Percentiles rank a stretch among this genome's conserved stretches.
Evolutionary conservation across 2,888 invertebrate genomes (phyloP).

Genomic region (Chrysolina americana): DNA sequence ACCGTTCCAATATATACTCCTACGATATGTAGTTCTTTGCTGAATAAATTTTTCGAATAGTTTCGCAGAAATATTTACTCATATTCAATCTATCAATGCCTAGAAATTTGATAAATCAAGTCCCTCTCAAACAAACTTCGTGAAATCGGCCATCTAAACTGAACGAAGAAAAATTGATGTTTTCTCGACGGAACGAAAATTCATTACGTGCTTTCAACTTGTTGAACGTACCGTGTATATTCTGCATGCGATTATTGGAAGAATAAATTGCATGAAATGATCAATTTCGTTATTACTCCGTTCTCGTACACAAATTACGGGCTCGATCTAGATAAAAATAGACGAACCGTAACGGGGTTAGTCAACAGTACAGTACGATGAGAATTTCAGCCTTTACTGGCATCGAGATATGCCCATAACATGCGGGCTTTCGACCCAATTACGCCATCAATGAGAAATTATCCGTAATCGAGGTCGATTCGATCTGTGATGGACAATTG

Average conservation of each 20-base stretch:
- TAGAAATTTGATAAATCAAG: no score
- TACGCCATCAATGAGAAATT: constrained; percentile 23
- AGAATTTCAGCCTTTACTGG: constrained; percentile 16
- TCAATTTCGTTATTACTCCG: constrained; percentile 24
- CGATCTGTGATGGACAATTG: background rate
- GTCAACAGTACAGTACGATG: constrained; percentile 23
- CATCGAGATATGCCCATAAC: background rate
- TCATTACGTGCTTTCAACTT: background rate
- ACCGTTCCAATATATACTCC: no score
- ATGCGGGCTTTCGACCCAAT: constrained; percentile 25
- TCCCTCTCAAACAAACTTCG: no score
- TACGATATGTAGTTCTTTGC: no score
- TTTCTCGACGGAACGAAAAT: background rate
- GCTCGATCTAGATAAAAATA: constrained; percentile 23
- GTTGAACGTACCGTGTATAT: background rate
- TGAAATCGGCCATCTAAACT: background rate
- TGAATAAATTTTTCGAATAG: no score
- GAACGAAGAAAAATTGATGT: background rate
- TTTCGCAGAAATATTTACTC: no score
- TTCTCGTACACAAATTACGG: constrained; percentile 26
- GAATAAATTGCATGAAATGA: background rate
- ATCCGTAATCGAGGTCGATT: constrained; percentile 7
- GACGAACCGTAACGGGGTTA: constrained; percentile 22
- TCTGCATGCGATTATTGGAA: background rate
- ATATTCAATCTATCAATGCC: no score